Base-by-base conservation (phyloP, 2,113 vertebrate genomes). In the Anhinga rufa region DNA sequence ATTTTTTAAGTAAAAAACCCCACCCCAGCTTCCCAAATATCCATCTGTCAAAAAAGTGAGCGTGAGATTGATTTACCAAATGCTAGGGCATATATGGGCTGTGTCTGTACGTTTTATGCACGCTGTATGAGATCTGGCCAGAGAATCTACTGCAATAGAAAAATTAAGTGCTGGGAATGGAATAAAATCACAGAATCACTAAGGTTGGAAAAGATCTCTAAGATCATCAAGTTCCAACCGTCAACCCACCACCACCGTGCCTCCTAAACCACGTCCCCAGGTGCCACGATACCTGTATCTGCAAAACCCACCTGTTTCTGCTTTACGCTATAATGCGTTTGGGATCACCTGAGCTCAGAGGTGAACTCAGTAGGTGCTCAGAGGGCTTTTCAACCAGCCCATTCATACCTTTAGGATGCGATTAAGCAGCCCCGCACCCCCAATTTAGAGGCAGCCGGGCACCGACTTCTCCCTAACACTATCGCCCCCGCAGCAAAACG, bases 251-350 rank as follows among this genome's bases (percentile, higher is more conserved):
- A 46, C 44, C 44, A 17, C 44, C 44, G 44, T 18, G 44, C 44
- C 44, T 46, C 44, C 44, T 46, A 46, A 46, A 46, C 44, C 44
- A 46, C 16, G 44, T 46, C 44, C 44, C 44, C 15, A 46, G 16
- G 44, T 19, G 44, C 44, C 44, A 46, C 44, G 44, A 46, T 46
- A 46, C 0, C 36, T 11, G 7, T 2, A 3, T 25, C 22, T 68
- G 12, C 34, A 28, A 2, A 7, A 10, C 38, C 19, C 54, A 10
- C 5, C 2, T 11, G 12, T 12, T 48, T 22, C 68, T 84, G 58
- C 44, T 7, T 19, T 13, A 5, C 2, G 17, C 4, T 9, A 10
- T 0, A 2, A 5, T 0, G 6, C 3, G 42, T 12, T 49, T 10
- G 44, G 82, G 13, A 5, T 4, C 1, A 5, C 20, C 52, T 3